A percentile compares a stretch with the other conserved stretches of the same genome.
Conservation (phyloP, 2,797 vertebrate species). For the Antennarius maculatus region DNA sequence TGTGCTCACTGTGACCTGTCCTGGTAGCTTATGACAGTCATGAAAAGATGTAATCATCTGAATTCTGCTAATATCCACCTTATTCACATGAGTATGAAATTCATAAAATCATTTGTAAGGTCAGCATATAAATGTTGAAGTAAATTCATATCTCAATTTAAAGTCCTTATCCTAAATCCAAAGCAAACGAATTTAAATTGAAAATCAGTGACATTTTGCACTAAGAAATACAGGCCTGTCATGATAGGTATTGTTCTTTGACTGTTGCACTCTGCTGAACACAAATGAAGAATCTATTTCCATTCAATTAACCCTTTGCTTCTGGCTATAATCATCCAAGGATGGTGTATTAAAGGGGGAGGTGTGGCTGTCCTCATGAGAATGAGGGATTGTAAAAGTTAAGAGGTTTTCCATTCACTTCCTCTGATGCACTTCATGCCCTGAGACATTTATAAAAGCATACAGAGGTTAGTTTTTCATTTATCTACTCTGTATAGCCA, state of each 20-base stretch:
- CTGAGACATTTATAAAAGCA: constrained; percentile 41
- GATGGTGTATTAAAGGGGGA: constrained; percentile 60
- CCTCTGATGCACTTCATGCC: constrained; percentile 28
- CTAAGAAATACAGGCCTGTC: constrained; percentile 30
- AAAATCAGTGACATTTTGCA: constrained; percentile 17
- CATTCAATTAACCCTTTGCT: constrained; percentile 76
- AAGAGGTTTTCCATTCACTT: constrained; percentile 37
- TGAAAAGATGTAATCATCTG: too few relatives aligned
- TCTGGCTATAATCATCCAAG: constrained; percentile 74
- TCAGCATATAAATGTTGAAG: neutral
- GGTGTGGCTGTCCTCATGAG: constrained; percentile 24
- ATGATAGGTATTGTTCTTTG: constrained; percentile 54
- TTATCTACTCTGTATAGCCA: constrained; percentile 4
- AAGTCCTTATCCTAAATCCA: constrained; percentile 3
- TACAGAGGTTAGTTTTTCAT: constrained; percentile 38
- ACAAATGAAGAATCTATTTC: constrained; percentile 65
- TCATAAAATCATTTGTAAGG: neutral
- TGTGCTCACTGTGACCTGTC: too few relatives aligned
- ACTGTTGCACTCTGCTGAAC: constrained; percentile 43
- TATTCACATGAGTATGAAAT: too few relatives aligned
- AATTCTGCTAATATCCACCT: too few relatives aligned
- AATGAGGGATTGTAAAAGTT: constrained; percentile 44
- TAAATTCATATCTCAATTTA: constrained; percentile 3
- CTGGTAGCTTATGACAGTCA: too few relatives aligned
- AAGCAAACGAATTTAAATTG: constrained; percentile 36